Percentiles rank a stretch among this genome's conserved stretches.
phyloP scores from a whole-genome alignment of 1,140 invertebrate species.

The Drosophila chauvacae region DNA sequence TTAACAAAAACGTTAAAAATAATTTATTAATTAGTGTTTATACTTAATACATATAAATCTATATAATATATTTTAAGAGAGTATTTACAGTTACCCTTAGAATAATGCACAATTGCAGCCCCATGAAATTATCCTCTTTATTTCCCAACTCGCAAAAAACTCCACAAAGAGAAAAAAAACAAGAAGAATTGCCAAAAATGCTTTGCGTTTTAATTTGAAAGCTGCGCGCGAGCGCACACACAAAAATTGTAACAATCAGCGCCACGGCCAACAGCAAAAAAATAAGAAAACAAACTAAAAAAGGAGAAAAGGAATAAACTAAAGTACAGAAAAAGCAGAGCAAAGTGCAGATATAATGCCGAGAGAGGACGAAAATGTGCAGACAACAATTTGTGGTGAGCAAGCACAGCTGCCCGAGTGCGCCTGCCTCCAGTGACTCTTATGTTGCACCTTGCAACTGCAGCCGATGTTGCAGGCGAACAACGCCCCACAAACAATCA shows the following conservation, averaged over 20 bases:
- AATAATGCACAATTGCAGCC: background rate
- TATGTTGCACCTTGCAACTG: slow-evolving; percentile 72
- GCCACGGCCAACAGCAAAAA: slow-evolving; percentile 21
- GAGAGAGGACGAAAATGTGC: slow-evolving; percentile 64
- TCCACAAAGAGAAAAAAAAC: slow-evolving; percentile 2
- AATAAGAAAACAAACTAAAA: slow-evolving; percentile 9
- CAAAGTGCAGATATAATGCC: slow-evolving; percentile 50
- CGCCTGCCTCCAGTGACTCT: slow-evolving; percentile 55
- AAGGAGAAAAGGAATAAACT: slow-evolving; percentile 51
- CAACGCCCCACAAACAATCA: slow-evolving; percentile 82
- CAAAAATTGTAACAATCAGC: slow-evolving; percentile 82
- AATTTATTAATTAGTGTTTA: too few species aligned
- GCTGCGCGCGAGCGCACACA: slow-evolving; percentile 50
- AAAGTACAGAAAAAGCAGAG: slow-evolving; percentile 49
- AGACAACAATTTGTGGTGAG: slow-evolving; percentile 64
- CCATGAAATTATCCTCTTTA: slow-evolving; percentile 10
- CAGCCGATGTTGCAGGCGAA: slow-evolving; percentile 37
- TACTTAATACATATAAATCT: too few species aligned
- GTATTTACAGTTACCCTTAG: background rate
- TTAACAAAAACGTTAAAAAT: too few species aligned
- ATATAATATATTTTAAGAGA: background rate
- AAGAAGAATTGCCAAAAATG: slow-evolving; percentile 41
- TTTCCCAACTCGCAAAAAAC: slow-evolving; percentile 2
- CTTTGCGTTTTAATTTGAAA: slow-evolving; percentile 62
- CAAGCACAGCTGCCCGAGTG: slow-evolving; percentile 58